Percentiles rank a stretch among this genome's conserved stretches.
These are phyloP conservation scores for Allacma fusca DNA, from an alignment of 2,888 invertebrate species.

Conservation along the genomic window DNA sequence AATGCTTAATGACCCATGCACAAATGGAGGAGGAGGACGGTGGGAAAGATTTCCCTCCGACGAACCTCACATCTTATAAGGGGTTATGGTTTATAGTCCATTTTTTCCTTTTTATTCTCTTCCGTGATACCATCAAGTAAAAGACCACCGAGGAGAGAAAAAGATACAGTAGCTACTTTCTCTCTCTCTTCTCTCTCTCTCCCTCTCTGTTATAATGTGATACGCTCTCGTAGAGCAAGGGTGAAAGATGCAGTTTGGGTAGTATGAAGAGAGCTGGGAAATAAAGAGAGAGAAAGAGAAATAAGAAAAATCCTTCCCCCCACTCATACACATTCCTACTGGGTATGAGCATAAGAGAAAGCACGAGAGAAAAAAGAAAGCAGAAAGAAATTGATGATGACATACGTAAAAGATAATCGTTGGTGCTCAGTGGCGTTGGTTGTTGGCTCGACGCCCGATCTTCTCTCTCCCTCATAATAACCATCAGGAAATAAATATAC, in stretches of 20 bases:
- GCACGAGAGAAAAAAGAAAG: no score
- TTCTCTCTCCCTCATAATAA: not conserved
- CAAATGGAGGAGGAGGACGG: slow-evolving; percentile 27
- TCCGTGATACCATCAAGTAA: no score
- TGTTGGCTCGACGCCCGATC: slow-evolving; percentile 3
- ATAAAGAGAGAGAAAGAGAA: slow-evolving; percentile 12
- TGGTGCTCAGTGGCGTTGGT: not conserved
- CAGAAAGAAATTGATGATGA: no score
- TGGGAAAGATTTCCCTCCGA: not conserved
- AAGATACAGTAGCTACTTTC: not conserved
- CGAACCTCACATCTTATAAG: no score
- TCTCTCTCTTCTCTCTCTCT: not conserved
- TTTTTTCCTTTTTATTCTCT: no score
- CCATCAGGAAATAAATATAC: no score
- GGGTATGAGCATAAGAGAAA: no score
- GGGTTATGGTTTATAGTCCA: no score
- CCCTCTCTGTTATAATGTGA: not conserved
- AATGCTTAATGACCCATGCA: slow-evolving; percentile 30
- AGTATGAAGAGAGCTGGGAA: not conserved
- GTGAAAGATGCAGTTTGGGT: not conserved
- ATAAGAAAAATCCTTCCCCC: not conserved
- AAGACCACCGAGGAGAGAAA: no score
- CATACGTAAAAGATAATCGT: no score
- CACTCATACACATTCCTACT: no score
- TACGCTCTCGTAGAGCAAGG: no score